Evolutionary conservation across 2,888 invertebrate genomes (phyloP).

Genomic region (Fabriciana adippe): DNA sequence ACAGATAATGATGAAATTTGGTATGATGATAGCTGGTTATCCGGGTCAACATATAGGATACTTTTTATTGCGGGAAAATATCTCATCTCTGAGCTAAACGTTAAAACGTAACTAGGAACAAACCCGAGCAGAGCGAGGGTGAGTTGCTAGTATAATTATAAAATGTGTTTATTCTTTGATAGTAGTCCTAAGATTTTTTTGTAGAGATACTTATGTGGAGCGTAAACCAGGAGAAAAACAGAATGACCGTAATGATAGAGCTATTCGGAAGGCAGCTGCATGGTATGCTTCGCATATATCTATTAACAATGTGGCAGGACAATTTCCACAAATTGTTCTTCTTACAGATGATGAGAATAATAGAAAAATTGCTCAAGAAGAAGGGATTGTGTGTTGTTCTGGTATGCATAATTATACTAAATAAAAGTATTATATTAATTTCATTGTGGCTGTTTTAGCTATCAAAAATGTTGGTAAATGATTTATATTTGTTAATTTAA

Average conservation of each 20-base stretch:
- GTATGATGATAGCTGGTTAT: too few species aligned
- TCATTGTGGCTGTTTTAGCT: too few species aligned
- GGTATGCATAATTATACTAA: slow-evolving; percentile 71
- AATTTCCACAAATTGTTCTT: slow-evolving; percentile 85
- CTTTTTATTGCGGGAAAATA: too few species aligned
- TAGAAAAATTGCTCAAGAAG: slow-evolving; percentile 85
- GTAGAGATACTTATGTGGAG: slow-evolving; percentile 93
- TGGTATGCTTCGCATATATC: slow-evolving; percentile 93
- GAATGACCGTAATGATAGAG: slow-evolving; percentile 96
- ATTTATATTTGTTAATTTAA: too few species aligned
- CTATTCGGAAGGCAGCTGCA: slow-evolving; percentile 89
- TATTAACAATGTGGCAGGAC: slow-evolving; percentile 52
- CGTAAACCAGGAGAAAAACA: slow-evolving; percentile 90
- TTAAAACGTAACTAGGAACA: too few species aligned
- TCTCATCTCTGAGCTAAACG: too few species aligned
- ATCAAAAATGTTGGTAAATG: too few species aligned
- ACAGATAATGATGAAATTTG: too few species aligned
- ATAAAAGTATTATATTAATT: too few species aligned
- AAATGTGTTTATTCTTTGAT: background rate
- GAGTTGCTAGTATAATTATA: background rate
- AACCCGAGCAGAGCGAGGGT: too few species aligned
- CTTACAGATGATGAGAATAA: slow-evolving; percentile 93
- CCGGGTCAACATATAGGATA: too few species aligned
- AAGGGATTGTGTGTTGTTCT: slow-evolving; percentile 86
- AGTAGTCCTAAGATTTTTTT: slow-evolving; percentile 15